A percentile compares a stretch with the other conserved stretches of the same genome.
Conservation (phyloP, 2,797 vertebrate genomes). For the Mus caroli region DNA sequence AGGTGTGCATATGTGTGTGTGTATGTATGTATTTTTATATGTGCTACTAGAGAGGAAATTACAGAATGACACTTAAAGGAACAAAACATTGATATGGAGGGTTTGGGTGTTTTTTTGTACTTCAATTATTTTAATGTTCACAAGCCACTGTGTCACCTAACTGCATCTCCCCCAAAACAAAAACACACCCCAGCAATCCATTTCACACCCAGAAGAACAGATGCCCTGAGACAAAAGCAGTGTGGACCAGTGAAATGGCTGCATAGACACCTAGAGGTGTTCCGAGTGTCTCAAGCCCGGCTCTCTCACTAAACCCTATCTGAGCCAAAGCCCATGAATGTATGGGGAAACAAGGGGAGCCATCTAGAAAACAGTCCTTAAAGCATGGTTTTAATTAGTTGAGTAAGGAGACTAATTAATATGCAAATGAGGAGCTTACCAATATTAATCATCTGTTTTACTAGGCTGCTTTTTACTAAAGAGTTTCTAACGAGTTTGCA, state of each 20-base stretch:
- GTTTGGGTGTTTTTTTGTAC: background rate
- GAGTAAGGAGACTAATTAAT: conserved; percentile 91
- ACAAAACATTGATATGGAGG: background rate
- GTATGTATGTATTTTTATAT: background rate
- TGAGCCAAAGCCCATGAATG: conserved; percentile 56
- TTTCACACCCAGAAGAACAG: background rate
- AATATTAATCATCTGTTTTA: conserved; percentile 91
- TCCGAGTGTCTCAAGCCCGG: background rate
- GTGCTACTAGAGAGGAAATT: background rate
- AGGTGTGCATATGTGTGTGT: too few species aligned
- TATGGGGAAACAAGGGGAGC: conserved; percentile 76
- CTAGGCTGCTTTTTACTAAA: conserved; percentile 87
- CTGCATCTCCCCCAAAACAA: background rate
- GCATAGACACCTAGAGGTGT: background rate
- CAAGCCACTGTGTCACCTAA: background rate
- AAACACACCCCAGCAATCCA: background rate
- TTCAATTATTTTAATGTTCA: background rate
- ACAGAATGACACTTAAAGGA: conserved; percentile 30
- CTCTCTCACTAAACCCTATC: conserved; percentile 12
- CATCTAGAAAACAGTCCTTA: conserved; percentile 86
- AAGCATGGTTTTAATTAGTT: conserved; percentile 88
- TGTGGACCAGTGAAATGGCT: background rate
- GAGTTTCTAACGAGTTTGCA: conserved; percentile 89
- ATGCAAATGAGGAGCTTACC: conserved; percentile 90
- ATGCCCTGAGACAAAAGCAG: conserved; percentile 12